Percentiles rank a stretch among this genome's conserved stretches.
phyloP scores from a whole-genome alignment of 2,113 vertebrate genomes.

The Progne subis region DNA sequence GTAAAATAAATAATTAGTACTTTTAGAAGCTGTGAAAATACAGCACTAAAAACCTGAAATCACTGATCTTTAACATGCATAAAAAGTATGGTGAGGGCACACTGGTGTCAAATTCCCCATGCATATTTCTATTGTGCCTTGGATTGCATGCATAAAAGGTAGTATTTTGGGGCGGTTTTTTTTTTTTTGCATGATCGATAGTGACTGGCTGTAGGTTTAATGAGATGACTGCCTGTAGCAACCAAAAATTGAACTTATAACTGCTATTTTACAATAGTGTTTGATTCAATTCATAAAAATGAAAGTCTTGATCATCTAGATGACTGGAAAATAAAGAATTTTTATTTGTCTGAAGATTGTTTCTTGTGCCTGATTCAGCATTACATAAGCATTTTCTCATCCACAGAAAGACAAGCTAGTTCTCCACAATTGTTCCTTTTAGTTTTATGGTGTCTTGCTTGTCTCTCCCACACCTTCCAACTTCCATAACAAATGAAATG shows the following conservation, averaged over 20 bases:
- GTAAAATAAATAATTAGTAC: conserved; percentile 66
- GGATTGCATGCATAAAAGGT: neutral
- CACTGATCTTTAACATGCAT: neutral
- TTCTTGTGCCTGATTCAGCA: neutral
- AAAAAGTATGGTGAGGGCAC: neutral
- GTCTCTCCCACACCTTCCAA: neutral
- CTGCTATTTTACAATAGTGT: neutral
- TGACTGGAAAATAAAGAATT: neutral
- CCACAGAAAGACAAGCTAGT: neutral
- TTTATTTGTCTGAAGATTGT: neutral
- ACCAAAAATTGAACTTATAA: neutral
- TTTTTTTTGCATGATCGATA: neutral
- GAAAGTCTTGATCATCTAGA: neutral
- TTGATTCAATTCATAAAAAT: neutral
- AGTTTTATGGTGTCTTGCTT: neutral
- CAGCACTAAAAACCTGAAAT: neutral
- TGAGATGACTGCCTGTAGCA: neutral
- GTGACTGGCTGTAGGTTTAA: neutral
- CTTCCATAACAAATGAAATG: neutral
- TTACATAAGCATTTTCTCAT: neutral
- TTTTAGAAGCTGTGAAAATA: conserved; percentile 60
- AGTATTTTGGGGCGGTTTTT: neutral
- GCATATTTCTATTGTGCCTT: neutral
- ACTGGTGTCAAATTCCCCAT: neutral
- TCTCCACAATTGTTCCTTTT: neutral